Base-by-base conservation (phyloP, 2,888 invertebrate species). In the Synergus laeviventris region DNA sequence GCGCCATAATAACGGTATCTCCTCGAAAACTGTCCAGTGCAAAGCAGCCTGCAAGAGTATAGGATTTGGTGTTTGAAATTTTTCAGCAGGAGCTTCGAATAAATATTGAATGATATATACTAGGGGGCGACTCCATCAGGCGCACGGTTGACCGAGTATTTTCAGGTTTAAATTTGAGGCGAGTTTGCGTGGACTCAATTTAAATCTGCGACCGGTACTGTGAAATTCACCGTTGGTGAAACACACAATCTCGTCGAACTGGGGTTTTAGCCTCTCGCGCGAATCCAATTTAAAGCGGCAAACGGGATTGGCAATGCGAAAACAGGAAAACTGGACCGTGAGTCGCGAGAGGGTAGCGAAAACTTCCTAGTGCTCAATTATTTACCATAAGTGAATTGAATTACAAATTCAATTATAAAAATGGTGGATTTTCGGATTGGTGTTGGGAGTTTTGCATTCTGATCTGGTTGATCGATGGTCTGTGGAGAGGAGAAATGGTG, bases 1-100 rank as follows among this genome's bases (percentile, higher is more conserved):
- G 84, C 85, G 86, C 85, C 85, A 88, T 87, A 88, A 88, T 87
- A 89, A 88, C 85, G 86, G 85, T 87, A 88, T 87, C 86, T 85
- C 87, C 85, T 83, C 84, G 78, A 84, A 87, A 86, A 86, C 83
- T 84, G 87, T 85, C 85, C 74, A 59, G 61, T 74, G 75, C 76
- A 76, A 79, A 77, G 54, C 76, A 78, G 21, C 21, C 45, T 42
- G 45, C 24, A 66, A 66, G 42, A 80, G 81, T 81, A n/a, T n/a
- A 78, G 82, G 78, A 79, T 79, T 77, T 78, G 77, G 74, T 79
- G 82, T 81, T 84, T 85, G 81, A 82, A 86, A 86, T 85, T 84
- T 85, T 82, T 84, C 83, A 82, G 80, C 81, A 81, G 81, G 83
- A 82, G 81, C 80, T 82, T 81, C 83, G 84, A 86, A 87, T 87